Base-by-base conservation (phyloP, 92 coral and sea anemone species). In the Nematostella vectensis region DNA sequence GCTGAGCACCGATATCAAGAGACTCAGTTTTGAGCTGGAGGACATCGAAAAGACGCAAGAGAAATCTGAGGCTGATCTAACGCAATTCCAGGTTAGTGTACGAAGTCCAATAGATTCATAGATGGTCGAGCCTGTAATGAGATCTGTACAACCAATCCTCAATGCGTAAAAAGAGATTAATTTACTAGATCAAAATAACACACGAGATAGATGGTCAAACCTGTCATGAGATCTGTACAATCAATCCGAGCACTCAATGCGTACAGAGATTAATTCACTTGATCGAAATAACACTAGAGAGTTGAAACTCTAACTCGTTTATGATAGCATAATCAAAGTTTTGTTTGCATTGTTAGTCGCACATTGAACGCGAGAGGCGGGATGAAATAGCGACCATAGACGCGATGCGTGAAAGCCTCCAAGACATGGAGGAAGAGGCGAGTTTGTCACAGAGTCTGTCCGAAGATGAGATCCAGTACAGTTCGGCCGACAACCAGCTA, bases 341-440 rank as follows among this genome's bases (percentile, higher is more conserved):
- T 6, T 33, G 6, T 33, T 15, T 33, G 40, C 6, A 15, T 6
- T 6, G 40, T 6, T 33, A 15, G 40, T 33, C 15, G 40, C 40
- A 6, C 40, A 33, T 33, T 33, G 63, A 27, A 31, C 88, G 73
- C 0, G 88, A 87, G 27, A 72, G 95, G 51, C 81, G 64, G 4
- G 84, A 88, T 16, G 89, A 82, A 37, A 60, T 63, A 1, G 72
- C 82, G 4, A 93, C 84, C 19, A 59, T 77, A 49, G 96, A 86
- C 19, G 78, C 89, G 0, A 78, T 93, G 79, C 50, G 65, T 59
- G 99, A 93, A 50, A 85, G 83, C 43, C 61, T 85, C 4, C 74
- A 78, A 47, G 95, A 85, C 61, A 71, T 85, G 61, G 95, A 85
- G 43, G 95, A 85, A 44, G 95, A 85, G 37, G 82, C 88, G n/a